A percentile compares a stretch with the other conserved stretches of the same genome.
phyloP scores from a whole-genome alignment of 2,113 vertebrate genomes.

The Chiloscyllium plagiosum region DNA sequence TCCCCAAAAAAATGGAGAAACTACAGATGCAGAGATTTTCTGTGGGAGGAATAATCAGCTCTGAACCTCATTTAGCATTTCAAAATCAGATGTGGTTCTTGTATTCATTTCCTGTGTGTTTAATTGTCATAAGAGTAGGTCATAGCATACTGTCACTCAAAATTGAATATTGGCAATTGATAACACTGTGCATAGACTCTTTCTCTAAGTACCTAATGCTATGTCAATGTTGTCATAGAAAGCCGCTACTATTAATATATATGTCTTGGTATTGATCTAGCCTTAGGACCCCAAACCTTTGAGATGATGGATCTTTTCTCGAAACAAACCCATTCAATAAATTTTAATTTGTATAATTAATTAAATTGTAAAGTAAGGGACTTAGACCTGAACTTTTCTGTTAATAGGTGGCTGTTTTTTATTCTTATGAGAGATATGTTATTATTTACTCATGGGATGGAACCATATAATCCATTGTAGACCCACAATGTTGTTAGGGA shows the following conservation, averaged over 20 bases:
- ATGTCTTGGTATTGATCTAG: not conserved
- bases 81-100: not conserved
- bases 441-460: too few relatives aligned
- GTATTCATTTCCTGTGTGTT: not conserved
- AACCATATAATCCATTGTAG: too few relatives aligned
- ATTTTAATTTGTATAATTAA: not conserved
- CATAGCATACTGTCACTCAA: not conserved
- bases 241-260: not conserved
- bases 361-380: not conserved
- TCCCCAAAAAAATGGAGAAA: not conserved
- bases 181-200: not conserved
- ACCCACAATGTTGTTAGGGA: too few relatives aligned
- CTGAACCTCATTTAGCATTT: not conserved
- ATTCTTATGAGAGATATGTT: too few relatives aligned
- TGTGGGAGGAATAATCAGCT: not conserved
- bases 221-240: not conserved
- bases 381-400: not conserved
- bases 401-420: not conserved
- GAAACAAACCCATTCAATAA: not conserved
- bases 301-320: not conserved
- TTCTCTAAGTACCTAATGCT: not conserved
- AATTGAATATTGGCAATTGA: not conserved
- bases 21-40: conserved; percentile 13
- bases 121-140: not conserved
- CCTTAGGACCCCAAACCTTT: not conserved